Conservation (phyloP, 1,140 invertebrate genomes). For the Odontomachus brunneus region DNA sequence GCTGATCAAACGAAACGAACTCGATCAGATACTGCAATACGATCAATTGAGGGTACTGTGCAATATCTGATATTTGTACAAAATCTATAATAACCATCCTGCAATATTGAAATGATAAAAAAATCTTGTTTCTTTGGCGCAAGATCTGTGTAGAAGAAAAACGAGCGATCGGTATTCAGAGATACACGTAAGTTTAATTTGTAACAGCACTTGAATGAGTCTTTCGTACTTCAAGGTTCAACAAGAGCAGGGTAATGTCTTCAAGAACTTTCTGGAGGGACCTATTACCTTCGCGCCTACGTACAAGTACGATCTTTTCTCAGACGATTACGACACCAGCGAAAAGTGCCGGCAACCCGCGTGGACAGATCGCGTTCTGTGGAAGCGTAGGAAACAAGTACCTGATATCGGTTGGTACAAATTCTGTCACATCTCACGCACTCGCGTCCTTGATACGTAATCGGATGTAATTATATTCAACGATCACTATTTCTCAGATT, state of each 20-base stretch:
- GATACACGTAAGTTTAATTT: too few species aligned
- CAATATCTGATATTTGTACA: not conserved
- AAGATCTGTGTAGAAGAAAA: too few species aligned
- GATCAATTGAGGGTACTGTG: slow-evolving; percentile 93
- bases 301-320: slow-evolving; percentile 99
- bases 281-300: slow-evolving; percentile 97
- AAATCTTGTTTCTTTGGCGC: not conserved
- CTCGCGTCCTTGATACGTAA: slow-evolving; percentile 9
- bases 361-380: slow-evolving; percentile 98
- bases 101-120: not conserved
- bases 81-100: slow-evolving; percentile 34
- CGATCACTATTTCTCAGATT: slow-evolving; percentile 76
- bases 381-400: slow-evolving; percentile 91
- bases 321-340: slow-evolving; percentile 99
- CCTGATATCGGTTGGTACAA: slow-evolving; percentile 88
- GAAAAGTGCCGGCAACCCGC: slow-evolving; percentile 98
- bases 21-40: slow-evolving; percentile 91
- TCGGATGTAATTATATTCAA: slow-evolving; percentile 38
- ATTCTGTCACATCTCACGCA: not conserved
- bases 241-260: slow-evolving; percentile 94
- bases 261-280: slow-evolving; percentile 97
- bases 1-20: slow-evolving; percentile 92
- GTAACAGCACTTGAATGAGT: not conserved
- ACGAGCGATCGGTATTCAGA: too few species aligned
- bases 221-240: slow-evolving; percentile 86